A percentile compares a stretch with the other conserved stretches of the same genome.
Evolutionary conservation across 2,797 vertebrate species (phyloP).

Genomic region (Heteromormyrus szaboi): DNA sequence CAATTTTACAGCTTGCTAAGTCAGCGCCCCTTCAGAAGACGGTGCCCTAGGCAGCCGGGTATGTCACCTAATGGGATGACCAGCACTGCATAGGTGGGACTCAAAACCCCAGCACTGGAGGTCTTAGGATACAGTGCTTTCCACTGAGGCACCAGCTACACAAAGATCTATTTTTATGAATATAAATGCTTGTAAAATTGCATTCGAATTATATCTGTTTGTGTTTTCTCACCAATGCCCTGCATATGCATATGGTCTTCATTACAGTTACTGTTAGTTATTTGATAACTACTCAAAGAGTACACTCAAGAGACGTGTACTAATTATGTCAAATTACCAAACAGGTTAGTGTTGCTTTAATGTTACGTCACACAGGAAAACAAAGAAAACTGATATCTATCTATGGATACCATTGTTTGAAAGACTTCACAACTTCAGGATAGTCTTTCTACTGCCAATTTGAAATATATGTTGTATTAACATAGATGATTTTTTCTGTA

Average conservation of each 20-base stretch:
- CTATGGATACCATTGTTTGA: not conserved
- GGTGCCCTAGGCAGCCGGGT: not conserved
- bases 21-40: not conserved
- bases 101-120: not conserved
- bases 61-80: not conserved
- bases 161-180: not conserved
- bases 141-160: not conserved
- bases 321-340: not conserved
- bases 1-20: not conserved
- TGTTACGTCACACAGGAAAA: not conserved
- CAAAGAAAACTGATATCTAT: not conserved
- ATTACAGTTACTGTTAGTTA: not conserved
- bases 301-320: not conserved
- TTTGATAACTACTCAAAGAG: not conserved
- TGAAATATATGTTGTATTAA: not conserved
- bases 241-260: not conserved
- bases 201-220: not conserved
- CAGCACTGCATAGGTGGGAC: not conserved
- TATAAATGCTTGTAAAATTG: not conserved
- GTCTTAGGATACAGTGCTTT: not conserved
- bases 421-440: not conserved
- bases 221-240: not conserved
- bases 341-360: not conserved
- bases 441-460: not conserved
- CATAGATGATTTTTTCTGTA: not conserved